Conservation (phyloP, 2,113 vertebrate genomes). For the Sardina pilchardus region DNA sequence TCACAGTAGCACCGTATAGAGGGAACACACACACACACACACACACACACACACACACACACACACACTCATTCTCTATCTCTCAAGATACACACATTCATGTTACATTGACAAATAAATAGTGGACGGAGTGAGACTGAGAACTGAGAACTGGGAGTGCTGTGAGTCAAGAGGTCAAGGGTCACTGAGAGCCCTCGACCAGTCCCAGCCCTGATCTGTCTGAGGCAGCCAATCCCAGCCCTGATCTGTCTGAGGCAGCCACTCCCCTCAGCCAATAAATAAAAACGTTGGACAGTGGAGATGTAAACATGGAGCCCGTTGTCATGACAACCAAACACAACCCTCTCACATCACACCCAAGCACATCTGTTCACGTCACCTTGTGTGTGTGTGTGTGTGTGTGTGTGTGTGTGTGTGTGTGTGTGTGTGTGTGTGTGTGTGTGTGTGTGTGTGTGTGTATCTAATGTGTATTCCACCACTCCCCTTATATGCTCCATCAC, state of each 20-base stretch:
- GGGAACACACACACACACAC: conserved; percentile 40
- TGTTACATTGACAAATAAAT: neutral
- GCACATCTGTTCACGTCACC: neutral
- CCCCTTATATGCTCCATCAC: no score
- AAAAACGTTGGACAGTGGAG: conserved; percentile 2
- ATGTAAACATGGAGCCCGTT: conserved; percentile 45
- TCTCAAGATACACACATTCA: conserved; percentile 14
- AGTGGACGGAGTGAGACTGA: conserved; percentile 48
- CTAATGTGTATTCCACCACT: neutral
- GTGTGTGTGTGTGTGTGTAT: neutral
- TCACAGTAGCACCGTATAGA: conserved; percentile 71
- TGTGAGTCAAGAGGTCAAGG: conserved; percentile 31
- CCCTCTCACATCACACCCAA: neutral
- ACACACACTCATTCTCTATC: conserved; percentile 23
- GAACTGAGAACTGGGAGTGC: conserved; percentile 55
- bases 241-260: no score
- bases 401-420: neutral
- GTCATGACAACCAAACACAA: neutral
- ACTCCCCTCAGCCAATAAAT: neutral
- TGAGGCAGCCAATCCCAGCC: no score
- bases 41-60: conserved; percentile 25
- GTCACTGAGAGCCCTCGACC: neutral
- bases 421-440: neutral
- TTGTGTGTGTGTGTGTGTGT: neutral
- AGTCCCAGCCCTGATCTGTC: neutral